Evolutionary conservation across 2,797 vertebrate species (phyloP).

Genomic region (Perodicticus potto): DNA sequence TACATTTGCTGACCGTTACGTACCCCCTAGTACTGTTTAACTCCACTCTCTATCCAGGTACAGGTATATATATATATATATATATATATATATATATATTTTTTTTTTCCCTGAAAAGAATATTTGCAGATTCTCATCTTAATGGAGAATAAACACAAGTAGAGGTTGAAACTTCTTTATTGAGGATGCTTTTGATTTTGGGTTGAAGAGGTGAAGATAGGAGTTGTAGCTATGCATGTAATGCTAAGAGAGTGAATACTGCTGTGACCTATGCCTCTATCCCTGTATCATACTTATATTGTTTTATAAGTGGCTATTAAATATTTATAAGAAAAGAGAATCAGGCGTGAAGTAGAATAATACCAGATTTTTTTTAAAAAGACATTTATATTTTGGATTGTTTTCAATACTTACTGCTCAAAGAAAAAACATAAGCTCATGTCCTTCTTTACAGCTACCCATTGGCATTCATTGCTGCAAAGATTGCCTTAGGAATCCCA

Average conservation of each 20-base stretch:
- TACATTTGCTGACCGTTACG: neutral
- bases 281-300: neutral
- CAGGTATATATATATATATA: neutral
- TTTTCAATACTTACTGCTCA: conserved; percentile 48
- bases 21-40: neutral
- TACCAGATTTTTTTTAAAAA: conserved; percentile 35
- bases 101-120: conserved; percentile 15
- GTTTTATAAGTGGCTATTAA: conserved; percentile 19
- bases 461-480: conserved; percentile 96
- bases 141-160: neutral
- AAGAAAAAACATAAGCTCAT: conserved; percentile 32
- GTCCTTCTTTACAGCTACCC: conserved; percentile 91
- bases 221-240: neutral
- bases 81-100: neutral
- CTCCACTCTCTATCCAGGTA: neutral
- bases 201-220: conserved; percentile 10
- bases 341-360: conserved; percentile 6
- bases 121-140: conserved; percentile 38
- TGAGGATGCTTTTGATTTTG: conserved; percentile 20
- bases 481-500: conserved; percentile 95
- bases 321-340: neutral
- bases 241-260: neutral
- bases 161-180: conserved; percentile 27
- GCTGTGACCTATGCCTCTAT: neutral
- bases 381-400: neutral